Evolutionary conservation across 2,113 vertebrate genomes (phyloP).

Genomic region (Hemiscyllium ocellatum): DNA sequence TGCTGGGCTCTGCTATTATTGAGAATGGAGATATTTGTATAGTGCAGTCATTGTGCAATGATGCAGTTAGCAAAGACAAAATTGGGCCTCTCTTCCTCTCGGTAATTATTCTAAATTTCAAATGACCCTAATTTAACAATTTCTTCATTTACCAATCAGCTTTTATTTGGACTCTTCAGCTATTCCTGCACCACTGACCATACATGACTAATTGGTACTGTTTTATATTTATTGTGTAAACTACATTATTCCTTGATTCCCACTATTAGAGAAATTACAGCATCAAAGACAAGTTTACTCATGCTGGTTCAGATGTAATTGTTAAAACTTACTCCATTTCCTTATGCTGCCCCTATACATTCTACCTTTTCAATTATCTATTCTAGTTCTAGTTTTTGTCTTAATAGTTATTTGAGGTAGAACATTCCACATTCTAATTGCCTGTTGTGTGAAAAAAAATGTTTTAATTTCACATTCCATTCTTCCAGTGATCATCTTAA

Average conservation of each 20-base stretch:
- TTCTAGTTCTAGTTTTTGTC: neutral
- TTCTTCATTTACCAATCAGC: neutral
- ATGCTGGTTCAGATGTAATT: neutral
- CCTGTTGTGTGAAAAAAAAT: neutral
- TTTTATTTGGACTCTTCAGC: neutral
- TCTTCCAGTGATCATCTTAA: neutral
- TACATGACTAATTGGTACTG: neutral
- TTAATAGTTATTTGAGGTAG: neutral
- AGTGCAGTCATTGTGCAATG: neutral
- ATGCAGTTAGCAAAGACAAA: neutral
- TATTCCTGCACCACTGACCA: neutral
- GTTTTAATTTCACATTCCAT: neutral
- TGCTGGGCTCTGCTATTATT: no score
- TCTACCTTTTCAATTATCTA: neutral
- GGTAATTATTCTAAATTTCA: neutral
- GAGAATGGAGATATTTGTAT: no score
- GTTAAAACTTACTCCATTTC: neutral
- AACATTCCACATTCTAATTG: neutral
- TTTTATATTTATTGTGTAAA: neutral
- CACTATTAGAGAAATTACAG: neutral
- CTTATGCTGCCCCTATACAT: neutral
- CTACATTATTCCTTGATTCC: neutral
- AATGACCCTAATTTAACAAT: neutral
- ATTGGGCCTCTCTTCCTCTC: neutral
- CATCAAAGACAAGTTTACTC: neutral